Evolutionary conservation across 2,888 invertebrate species (phyloP), one percentile per base, ranked within the genome.

Genomic region (Aleiodes alternator): DNA sequence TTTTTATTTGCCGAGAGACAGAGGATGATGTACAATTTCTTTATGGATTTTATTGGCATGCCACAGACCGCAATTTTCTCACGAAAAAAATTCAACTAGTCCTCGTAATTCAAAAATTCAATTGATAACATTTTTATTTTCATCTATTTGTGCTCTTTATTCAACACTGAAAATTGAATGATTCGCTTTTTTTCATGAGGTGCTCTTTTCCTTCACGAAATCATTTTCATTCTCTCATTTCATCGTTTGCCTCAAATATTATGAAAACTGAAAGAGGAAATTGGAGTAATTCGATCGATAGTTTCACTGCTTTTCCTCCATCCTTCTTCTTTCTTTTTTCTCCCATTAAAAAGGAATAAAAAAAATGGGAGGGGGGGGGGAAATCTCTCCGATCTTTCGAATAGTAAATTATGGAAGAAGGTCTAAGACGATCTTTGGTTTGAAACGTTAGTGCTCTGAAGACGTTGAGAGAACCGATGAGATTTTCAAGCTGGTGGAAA

Each of bases 401-500:
- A 43, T 43, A 43, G 43, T 43, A 43, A 43, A 43, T 43, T 43
- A 43, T 43, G 43, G 43, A 8, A 43, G 43, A 43, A 23, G 43
- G 43, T 43, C 43, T 43, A 43, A 43, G 43, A 43, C 43, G 43
- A 43, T 43, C 43, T 43, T 43, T 43, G 43, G 43, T 43, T 43
- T 43, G 43, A 43, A 43, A 43, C 43, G 43, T 43, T 43, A 43
- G 43, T 43, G 43, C 43, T 53, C 16, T 53, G 53, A 53, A 53
- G 16, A 14, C 43, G 43, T 43, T 8, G 56, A 2, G 38, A 38
- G 14, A 61, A 38, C 61, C 31, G 75, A 57, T 12, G 71, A 72
- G 68, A 72, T 75, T 75, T 72, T 66, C 50, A 75, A 75, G 55
- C 71, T 72, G 70, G 66, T 51, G 51, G 55, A 75, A 72, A 75